Percentiles rank a stretch among this genome's conserved stretches.
phyloP scores from a whole-genome alignment of 2,888 invertebrate species.

The Leucozona laternaria region DNA sequence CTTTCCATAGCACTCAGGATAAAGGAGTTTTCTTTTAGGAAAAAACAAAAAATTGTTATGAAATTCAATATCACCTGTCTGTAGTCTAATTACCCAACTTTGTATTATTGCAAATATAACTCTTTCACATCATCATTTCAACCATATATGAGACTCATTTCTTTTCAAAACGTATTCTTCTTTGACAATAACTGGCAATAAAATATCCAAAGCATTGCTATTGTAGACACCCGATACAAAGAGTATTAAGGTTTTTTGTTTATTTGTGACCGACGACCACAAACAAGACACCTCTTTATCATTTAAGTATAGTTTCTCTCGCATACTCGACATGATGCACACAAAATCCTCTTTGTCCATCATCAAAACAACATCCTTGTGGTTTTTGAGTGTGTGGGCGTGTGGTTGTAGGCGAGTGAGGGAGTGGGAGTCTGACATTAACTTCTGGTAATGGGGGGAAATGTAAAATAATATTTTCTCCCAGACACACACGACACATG shows the following conservation, averaged over 20 bases:
- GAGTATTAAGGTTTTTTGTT: neutral
- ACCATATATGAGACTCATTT: neutral
- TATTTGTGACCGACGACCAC: neutral
- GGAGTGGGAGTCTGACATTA: neutral
- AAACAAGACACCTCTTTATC: slow-evolving; percentile 28
- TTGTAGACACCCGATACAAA: neutral
- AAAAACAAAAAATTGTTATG: too few species aligned
- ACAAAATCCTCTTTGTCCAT: slow-evolving; percentile 32
- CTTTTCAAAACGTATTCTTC: neutral
- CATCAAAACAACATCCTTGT: slow-evolving; percentile 34
- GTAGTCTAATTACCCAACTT: neutral
- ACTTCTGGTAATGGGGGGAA: neutral
- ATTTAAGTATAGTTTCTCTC: neutral
- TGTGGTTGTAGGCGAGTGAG: neutral
- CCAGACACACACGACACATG: slow-evolving; percentile 6
- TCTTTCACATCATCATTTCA: neutral
- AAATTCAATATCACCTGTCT: neutral
- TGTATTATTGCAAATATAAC: neutral
- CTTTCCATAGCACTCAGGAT: too few species aligned
- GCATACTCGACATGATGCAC: neutral
- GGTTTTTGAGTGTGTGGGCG: neutral
- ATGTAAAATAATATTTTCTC: slow-evolving; percentile 47
- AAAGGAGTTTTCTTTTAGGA: too few species aligned
- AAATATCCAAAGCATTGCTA: neutral
- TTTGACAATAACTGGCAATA: neutral